A percentile compares a stretch with the other conserved stretches of the same genome.
Evolutionary conservation across 2,888 invertebrate genomes (phyloP).

Genomic region (Dione juno): DNA sequence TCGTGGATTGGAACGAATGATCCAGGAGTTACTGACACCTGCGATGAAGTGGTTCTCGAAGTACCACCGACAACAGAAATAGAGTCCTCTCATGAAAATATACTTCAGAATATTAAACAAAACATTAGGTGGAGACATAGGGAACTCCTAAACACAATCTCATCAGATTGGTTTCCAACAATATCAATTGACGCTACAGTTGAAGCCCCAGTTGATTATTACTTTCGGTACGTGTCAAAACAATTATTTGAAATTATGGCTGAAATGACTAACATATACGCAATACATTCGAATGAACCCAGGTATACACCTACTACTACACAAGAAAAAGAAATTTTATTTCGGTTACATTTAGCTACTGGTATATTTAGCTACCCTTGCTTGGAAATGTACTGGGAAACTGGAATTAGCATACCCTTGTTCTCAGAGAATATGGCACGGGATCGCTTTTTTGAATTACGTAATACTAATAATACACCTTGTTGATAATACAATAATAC

Average conservation of each 20-base stretch:
- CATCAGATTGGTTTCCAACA: conserved; percentile 46
- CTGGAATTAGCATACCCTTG: conserved; percentile 45
- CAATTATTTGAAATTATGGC: conserved; percentile 48
- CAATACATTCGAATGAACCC: conserved; percentile 36
- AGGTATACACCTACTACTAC: conserved; percentile 46
- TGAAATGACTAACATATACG: conserved; percentile 50
- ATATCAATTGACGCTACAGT: conserved; percentile 47
- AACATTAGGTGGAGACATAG: too few species aligned
- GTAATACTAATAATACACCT: conserved; percentile 48
- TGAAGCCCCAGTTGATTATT: conserved; percentile 48
- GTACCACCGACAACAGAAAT: conserved; percentile 40
- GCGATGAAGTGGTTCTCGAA: conserved; percentile 37
- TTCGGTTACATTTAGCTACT: conserved; percentile 48
- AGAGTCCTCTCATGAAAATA: background rate
- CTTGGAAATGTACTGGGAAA: conserved; percentile 49
- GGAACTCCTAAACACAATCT: too few species aligned
- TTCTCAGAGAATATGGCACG: conserved; percentile 48
- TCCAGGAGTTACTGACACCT: conserved; percentile 33
- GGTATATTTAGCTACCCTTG: conserved; percentile 47
- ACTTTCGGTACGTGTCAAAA: conserved; percentile 45
- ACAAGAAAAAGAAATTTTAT: conserved; percentile 47
- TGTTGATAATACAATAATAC: conserved; percentile 46
- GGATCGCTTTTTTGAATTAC: conserved; percentile 48
- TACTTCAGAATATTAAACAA: too few species aligned
- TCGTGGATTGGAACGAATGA: conserved; percentile 44